Conservation (phyloP, 2,888 invertebrate genomes). For the Limnephilus lunatus region DNA sequence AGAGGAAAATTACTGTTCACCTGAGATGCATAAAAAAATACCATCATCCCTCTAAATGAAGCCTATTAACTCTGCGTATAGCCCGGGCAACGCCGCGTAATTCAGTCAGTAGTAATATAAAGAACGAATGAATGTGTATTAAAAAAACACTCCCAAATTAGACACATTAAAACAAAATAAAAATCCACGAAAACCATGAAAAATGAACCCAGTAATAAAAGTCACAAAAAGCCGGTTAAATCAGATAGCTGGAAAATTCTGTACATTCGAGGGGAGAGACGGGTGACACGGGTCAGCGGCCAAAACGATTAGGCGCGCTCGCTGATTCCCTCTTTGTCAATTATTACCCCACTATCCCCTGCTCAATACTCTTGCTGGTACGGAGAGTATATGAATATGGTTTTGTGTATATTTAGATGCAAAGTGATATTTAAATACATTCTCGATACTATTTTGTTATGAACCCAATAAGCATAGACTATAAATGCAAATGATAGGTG, state of each 20-base stretch:
- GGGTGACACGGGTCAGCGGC: constrained; percentile 50
- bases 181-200: not conserved
- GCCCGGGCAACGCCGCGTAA: no score
- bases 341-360: constrained; percentile 40
- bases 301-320: constrained; percentile 52
- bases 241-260: not conserved
- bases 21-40: no score
- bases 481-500: no score
- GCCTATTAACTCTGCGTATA: no score
- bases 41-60: no score
- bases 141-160: not conserved
- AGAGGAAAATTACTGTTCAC: no score
- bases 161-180: not conserved
- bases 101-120: no score
- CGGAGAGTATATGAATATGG: not conserved
- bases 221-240: not conserved
- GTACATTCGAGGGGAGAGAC: not conserved
- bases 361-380: not conserved
- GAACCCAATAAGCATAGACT: no score
- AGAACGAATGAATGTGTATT: no score
- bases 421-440: not conserved
- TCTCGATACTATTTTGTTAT: no score
- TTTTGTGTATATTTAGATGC: not conserved
- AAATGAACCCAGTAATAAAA: not conserved
- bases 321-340: constrained; percentile 58